Conservation (phyloP, 2,113 vertebrate species). For the Capra hircus region DNA sequence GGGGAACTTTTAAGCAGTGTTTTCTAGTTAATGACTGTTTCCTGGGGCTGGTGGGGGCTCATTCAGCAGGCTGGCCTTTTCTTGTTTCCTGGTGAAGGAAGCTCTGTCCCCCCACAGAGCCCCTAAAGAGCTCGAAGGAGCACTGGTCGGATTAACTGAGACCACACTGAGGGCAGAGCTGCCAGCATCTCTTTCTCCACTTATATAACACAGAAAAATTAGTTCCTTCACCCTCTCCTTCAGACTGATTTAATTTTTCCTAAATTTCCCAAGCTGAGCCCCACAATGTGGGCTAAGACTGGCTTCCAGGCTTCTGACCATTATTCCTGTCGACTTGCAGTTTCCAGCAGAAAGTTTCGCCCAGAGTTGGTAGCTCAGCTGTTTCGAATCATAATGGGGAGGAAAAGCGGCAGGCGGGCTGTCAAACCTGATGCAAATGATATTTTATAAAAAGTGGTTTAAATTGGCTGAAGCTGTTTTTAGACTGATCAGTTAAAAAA, state of each 20-base stretch:
- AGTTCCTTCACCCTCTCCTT: neutral
- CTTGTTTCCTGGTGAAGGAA: neutral
- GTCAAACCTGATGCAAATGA: constrained; percentile 71
- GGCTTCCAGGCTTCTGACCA: rapidly evolving
- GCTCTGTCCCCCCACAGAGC: neutral
- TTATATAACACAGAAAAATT: neutral
- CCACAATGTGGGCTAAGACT: neutral
- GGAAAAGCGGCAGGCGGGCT: constrained; percentile 47
- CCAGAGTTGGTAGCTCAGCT: constrained; percentile 46
- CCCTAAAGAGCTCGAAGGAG: rapidly evolving
- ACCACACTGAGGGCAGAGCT: neutral
- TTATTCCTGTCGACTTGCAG: neutral
- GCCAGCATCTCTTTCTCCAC: neutral
- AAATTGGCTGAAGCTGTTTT: constrained; percentile 72
- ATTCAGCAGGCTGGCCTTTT: neutral
- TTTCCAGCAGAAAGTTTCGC: constrained; percentile 28
- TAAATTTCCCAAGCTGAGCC: neutral
- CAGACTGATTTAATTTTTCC: neutral
- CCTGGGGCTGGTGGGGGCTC: neutral
- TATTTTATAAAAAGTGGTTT: constrained; percentile 66
- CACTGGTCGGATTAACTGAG: neutral
- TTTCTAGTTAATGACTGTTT: neutral
- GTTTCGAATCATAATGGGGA: constrained; percentile 57
- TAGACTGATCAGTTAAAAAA: constrained; percentile 64
- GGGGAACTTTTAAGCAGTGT: neutral